These are phyloP conservation scores for Agrotis segetum DNA, from an alignment of 2,888 invertebrate species.

Conservation along the genomic window DNA sequence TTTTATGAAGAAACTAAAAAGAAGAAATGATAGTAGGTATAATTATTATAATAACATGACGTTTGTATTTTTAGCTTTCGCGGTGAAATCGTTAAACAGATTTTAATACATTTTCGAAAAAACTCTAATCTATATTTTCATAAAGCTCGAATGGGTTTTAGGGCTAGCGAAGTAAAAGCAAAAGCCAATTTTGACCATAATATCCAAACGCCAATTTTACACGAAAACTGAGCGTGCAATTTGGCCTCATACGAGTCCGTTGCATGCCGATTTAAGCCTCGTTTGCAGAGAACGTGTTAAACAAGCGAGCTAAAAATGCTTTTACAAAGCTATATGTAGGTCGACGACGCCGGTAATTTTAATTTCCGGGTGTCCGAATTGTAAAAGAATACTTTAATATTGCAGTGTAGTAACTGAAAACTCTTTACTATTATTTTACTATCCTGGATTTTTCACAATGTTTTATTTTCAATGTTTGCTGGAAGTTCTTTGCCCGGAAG, in stretches of 20 bases:
- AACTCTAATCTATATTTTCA: too few species aligned
- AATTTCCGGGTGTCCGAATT: conserved; percentile 47
- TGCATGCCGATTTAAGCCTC: conserved; percentile 31
- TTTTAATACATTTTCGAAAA: too few species aligned
- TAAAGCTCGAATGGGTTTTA: too few species aligned
- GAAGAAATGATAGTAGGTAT: too few species aligned
- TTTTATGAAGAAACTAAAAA: too few species aligned
- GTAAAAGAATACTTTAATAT: conserved; percentile 37
- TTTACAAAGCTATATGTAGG: conserved; percentile 44
- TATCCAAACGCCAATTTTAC: conserved; percentile 16
- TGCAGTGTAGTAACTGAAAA: conserved; percentile 24
- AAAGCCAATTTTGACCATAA: background rate
- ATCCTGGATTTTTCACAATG: background rate
- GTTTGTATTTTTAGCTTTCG: too few species aligned
- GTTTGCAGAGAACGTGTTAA: conserved; percentile 44
- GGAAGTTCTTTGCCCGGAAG: background rate
- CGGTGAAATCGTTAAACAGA: too few species aligned
- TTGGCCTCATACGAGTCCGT: conserved; percentile 27
- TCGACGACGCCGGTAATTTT: conserved; percentile 47
- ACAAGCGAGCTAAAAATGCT: conserved; percentile 51
- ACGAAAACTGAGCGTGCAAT: conserved; percentile 27
- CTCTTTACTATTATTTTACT: conserved; percentile 2
- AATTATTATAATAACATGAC: too few species aligned
- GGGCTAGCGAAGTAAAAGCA: too few species aligned
- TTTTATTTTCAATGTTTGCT: background rate